A percentile compares a stretch with the other conserved stretches of the same genome.
Conservation (phyloP, 2,113 vertebrate species). For the Nipponia nippon region DNA sequence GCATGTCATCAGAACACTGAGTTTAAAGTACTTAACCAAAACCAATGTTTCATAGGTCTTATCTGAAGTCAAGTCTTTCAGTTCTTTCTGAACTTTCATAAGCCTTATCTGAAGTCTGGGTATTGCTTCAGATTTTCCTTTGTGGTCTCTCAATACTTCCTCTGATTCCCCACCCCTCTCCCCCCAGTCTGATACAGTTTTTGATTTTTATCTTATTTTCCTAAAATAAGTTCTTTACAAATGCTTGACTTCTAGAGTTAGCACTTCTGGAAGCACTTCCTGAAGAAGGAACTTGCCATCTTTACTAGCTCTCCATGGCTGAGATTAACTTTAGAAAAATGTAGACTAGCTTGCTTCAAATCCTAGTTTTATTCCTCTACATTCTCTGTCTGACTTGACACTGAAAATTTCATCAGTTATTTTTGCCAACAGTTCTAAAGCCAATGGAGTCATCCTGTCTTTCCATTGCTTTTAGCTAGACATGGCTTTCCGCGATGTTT, state of each 20-base stretch:
- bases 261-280: background rate
- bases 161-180: background rate
- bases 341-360: background rate
- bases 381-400: background rate
- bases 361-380: background rate
- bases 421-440: background rate
- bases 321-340: background rate
- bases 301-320: background rate
- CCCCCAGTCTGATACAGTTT: background rate
- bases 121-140: background rate
- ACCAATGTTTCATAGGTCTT: background rate
- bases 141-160: background rate
- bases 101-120: background rate
- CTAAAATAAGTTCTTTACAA: background rate
- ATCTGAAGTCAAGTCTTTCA: background rate
- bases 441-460: background rate
- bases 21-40: background rate
- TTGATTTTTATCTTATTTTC: background rate
- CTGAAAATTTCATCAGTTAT: background rate
- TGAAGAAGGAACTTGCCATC: background rate
- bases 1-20: background rate
- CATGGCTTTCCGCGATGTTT: background rate
- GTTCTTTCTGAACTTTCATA: background rate
- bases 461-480: background rate
- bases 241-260: background rate